Percentiles rank a stretch among this genome's conserved stretches.
Evolutionary conservation across 2,113 vertebrate species (phyloP).

Genomic region (Erinaceus europaeus): DNA sequence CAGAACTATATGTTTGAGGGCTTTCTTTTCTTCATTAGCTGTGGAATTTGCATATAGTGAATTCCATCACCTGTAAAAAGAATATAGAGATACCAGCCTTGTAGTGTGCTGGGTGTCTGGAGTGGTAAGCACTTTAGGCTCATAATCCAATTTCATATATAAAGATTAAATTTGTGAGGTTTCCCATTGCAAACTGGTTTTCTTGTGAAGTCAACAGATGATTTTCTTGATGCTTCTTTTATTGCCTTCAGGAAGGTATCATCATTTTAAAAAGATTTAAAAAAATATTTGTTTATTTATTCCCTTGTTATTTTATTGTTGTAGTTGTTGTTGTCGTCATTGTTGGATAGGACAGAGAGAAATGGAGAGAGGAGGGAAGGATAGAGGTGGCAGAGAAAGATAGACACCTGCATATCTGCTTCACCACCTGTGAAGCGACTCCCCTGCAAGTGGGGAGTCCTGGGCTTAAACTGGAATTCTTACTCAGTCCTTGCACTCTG

Average conservation of each 20-base stretch:
- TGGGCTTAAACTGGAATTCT: too few relatives aligned
- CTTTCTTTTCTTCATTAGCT: background rate
- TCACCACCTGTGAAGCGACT: too few relatives aligned
- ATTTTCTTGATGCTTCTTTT: background rate
- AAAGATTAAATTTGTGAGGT: background rate
- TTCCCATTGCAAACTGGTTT: background rate
- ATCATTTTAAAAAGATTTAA: too few relatives aligned
- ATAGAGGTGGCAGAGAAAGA: too few relatives aligned
- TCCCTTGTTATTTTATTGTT: too few relatives aligned
- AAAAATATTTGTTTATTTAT: too few relatives aligned
- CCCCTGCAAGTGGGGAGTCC: too few relatives aligned
- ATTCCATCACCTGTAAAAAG: background rate
- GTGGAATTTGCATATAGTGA: background rate
- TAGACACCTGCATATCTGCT: too few relatives aligned
- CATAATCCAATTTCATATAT: background rate
- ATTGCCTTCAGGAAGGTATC: background rate
- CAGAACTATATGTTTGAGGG: background rate
- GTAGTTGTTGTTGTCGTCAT: too few relatives aligned
- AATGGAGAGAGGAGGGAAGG: too few relatives aligned
- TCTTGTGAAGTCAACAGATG: fast-evolving
- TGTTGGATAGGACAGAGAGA: too few relatives aligned
- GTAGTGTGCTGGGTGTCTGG: background rate
- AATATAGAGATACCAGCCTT: background rate
- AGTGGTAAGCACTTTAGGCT: background rate
- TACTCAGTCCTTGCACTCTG: too few relatives aligned